A percentile compares a stretch with the other conserved stretches of the same genome.
Evolutionary conservation across 1,140 invertebrate genomes (phyloP).

Genomic region (Linepithema humile): DNA sequence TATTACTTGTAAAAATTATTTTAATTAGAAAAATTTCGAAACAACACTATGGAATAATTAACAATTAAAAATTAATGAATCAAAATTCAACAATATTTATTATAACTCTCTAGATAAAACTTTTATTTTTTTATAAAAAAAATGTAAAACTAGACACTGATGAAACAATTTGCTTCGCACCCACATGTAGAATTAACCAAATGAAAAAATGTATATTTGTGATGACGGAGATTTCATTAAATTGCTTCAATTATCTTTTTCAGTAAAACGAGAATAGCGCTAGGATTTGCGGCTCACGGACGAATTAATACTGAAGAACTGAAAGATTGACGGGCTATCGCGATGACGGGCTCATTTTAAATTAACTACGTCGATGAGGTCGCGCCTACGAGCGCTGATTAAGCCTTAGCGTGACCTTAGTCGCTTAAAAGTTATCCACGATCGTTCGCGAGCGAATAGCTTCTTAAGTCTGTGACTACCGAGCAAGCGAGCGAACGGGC

Average conservation of each 20-base stretch:
- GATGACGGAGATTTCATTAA: background rate
- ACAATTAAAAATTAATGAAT: background rate
- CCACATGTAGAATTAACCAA: no score
- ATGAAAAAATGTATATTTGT: background rate
- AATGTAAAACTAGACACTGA: background rate
- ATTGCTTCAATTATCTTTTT: slow-evolving; percentile 19
- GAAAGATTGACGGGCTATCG: background rate
- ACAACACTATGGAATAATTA: background rate
- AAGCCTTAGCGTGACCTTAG: slow-evolving; percentile 1
- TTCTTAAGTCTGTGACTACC: slow-evolving; percentile 39
- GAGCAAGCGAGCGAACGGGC: background rate
- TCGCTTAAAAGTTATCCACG: slow-evolving; percentile 60
- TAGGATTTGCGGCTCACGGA: background rate
- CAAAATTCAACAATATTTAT: background rate
- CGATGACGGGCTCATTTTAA: slow-evolving; percentile 19
- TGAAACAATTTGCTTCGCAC: background rate
- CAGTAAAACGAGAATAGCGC: background rate
- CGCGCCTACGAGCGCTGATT: slow-evolving; percentile 28
- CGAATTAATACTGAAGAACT: slow-evolving; percentile 20
- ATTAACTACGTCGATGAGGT: slow-evolving; percentile 18
- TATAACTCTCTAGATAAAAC: background rate
- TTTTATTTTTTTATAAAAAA: background rate
- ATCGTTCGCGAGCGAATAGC: background rate
- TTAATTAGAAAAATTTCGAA: background rate
- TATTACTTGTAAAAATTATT: background rate